These are phyloP conservation scores for Platysteira castanea DNA, from an alignment of 2,113 vertebrate species.

Conservation along the genomic window DNA sequence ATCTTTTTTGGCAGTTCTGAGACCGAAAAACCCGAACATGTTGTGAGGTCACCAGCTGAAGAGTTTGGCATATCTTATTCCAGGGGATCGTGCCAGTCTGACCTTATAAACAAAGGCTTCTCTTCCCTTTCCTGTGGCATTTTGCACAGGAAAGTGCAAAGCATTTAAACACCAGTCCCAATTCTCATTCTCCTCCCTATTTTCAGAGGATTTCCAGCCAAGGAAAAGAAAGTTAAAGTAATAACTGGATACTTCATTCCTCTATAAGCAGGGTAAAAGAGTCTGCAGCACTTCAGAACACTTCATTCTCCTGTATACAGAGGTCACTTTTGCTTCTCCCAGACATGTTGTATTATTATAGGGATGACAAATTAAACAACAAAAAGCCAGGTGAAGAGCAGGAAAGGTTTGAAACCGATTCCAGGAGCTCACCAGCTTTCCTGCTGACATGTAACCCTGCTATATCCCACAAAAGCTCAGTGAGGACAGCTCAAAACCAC, in stretches of 20 bases:
- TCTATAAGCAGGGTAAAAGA: accelerated
- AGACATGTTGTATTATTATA: accelerated
- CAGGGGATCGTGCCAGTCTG: accelerated
- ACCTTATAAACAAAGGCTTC: too few species aligned
- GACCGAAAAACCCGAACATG: not conserved
- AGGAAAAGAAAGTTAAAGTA: accelerated
- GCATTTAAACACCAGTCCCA: not conserved
- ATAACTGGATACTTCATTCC: accelerated
- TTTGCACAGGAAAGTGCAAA: too few species aligned
- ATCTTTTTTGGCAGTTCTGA: conserved; percentile 52
- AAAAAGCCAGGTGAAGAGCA: accelerated
- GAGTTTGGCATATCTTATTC: accelerated
- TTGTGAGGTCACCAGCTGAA: not conserved
- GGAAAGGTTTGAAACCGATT: accelerated
- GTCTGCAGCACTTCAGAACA: not conserved
- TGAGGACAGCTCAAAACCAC: accelerated
- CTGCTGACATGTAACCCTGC: accelerated
- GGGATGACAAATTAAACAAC: accelerated
- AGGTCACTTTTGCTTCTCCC: not conserved
- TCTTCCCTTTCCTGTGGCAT: not conserved
- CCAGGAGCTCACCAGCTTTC: not conserved
- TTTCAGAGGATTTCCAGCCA: not conserved
- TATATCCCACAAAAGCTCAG: accelerated
- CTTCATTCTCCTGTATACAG: accelerated
- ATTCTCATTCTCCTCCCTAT: accelerated